Conservation (phyloP, 2,888 invertebrate genomes). For the Lamellibrachia satsuma region DNA sequence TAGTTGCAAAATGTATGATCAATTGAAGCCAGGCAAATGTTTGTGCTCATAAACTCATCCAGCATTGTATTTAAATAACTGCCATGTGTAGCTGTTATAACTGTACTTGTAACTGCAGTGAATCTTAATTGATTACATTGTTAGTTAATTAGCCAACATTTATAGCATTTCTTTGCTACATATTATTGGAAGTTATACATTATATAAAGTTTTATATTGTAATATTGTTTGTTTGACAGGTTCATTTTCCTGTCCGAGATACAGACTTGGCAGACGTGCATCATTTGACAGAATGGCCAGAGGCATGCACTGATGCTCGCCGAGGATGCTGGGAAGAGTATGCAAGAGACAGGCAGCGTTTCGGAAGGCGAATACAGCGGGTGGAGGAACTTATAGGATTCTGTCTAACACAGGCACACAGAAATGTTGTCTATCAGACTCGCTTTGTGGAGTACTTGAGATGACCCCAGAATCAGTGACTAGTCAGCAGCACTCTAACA, state of each 20-base stretch:
- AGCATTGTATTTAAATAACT: too few species aligned
- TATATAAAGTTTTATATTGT: neutral
- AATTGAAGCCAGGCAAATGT: too few species aligned
- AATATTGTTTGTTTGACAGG: neutral
- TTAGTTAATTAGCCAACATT: too few species aligned
- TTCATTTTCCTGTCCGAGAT: neutral
- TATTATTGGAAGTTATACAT: neutral
- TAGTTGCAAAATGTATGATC: too few species aligned
- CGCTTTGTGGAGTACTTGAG: neutral
- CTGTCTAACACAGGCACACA: conserved; percentile 12
- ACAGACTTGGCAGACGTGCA: neutral
- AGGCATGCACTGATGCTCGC: conserved; percentile 38
- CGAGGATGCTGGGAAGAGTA: conserved; percentile 55
- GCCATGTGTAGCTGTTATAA: too few species aligned
- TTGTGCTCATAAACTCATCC: too few species aligned
- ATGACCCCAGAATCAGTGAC: neutral
- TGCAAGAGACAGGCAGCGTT: conserved; percentile 50
- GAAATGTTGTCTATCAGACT: neutral
- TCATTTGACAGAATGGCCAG: neutral
- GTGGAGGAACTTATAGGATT: conserved; percentile 33
- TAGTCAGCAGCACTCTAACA: neutral
- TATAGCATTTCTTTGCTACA: neutral
- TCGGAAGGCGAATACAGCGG: conserved; percentile 47
- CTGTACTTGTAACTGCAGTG: too few species aligned
- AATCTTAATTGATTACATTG: too few species aligned